A percentile compares a stretch with the other conserved stretches of the same genome.
Conservation (phyloP, 2,797 vertebrate species). For the Melanotaenia maccullochi region DNA sequence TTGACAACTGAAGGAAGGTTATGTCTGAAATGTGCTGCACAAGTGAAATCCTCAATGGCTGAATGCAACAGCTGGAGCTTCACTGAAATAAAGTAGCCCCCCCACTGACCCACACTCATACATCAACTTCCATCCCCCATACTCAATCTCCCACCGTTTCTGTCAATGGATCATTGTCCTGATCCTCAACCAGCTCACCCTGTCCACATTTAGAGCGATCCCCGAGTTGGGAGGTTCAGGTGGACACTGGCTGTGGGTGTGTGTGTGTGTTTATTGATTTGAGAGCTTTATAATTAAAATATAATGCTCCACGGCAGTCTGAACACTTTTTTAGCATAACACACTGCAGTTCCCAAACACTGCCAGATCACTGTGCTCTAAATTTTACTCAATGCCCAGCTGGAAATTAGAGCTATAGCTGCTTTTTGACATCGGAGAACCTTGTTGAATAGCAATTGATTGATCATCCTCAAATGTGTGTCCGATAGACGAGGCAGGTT, state of each 20-base stretch:
- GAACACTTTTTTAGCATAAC: conserved; percentile 10
- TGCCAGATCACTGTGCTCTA: neutral
- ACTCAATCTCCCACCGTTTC: conserved; percentile 12
- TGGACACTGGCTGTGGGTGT: neutral
- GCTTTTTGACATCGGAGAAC: conserved; percentile 6
- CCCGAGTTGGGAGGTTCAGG: conserved; percentile 8
- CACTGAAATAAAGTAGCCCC: conserved; percentile 55
- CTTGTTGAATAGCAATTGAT: conserved; percentile 22
- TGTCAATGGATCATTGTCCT: conserved; percentile 67
- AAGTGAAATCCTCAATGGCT: conserved; percentile 27
- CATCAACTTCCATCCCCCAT: conserved; percentile 37
- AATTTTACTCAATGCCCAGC: conserved; percentile 17
- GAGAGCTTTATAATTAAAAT: conserved; percentile 16
- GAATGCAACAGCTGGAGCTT: conserved; percentile 56
- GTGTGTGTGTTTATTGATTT: no score
- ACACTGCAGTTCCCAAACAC: conserved; percentile 5
- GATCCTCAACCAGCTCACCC: conserved; percentile 32
- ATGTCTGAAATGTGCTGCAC: conserved; percentile 37
- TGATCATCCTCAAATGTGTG: conserved; percentile 15
- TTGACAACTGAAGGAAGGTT: neutral
- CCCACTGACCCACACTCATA: conserved; percentile 8
- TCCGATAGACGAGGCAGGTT: conserved; percentile 26
- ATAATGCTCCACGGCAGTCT: conserved; percentile 14
- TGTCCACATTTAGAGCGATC: conserved; percentile 50
- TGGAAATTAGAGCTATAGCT: conserved; percentile 7